Evolutionary conservation across 2,888 invertebrate species (phyloP), one percentile per base, ranked within the genome.

Genomic region (Thecophora atra): DNA sequence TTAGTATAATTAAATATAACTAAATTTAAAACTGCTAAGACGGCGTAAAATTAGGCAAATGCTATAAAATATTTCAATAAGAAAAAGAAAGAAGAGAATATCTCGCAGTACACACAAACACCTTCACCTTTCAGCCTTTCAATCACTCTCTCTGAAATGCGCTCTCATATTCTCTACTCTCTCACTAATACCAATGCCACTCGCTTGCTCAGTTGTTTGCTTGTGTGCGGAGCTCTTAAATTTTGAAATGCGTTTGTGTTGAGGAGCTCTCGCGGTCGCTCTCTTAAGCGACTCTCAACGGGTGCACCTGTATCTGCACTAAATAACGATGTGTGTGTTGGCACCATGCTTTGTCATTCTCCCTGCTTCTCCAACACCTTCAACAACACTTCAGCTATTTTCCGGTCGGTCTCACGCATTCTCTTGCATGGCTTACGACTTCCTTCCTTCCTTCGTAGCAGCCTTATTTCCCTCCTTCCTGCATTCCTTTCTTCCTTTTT

Each of bases 221-320:
- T 72, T 67, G 81, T 82, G 70, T 81, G 76, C 60, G 81, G 80
- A 75, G 13, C 67, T 67, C 67, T 67, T 67, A 56, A 54, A 21
- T 37, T 37, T 11, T 76, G 73, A 44, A 30, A 6, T 69, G 54
- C 68, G n/a, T 5, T 7, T 65, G 75, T 74, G 62, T 75, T 67
- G 19, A 70, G 69, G 60, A 15, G 24, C 21, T 17, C 47, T 47
- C 47, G 11, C 47, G 8, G 11, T 11, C 17, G 3, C 58, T 72
- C 73, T 75, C 74, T 74, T 73, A 62, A 44, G 11, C 2, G 0
- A 0, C 17, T 72, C 76, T 75, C 77, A 75, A 74, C 60, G 47
- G 52, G 17, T 76, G 69, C 78, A 78, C 77, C 77, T 79, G 78
- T 78, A 76, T 69, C 37, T 37, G 11, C 11, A 11, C 37, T 37